Base-by-base conservation (phyloP, 2,797 vertebrate genomes). In the Sphenopsis melanotis region DNA sequence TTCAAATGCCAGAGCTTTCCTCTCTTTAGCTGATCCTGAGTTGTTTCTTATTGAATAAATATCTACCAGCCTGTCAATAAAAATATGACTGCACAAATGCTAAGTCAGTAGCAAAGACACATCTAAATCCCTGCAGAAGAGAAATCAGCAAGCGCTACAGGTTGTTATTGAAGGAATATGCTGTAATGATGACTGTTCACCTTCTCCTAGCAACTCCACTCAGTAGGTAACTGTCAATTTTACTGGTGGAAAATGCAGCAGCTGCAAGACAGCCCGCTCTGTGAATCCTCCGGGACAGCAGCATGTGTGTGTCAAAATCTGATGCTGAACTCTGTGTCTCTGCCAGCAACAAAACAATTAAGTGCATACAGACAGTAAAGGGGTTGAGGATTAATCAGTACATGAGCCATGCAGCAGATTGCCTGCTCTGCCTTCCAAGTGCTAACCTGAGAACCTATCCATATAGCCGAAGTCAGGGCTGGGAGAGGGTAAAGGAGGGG, bases 131-230 rank as follows among this genome's bases (percentile, higher is more conserved):
- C 82, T 70, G 85, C 95, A 93, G 91, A 95, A 93, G 94, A 93
- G 92, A 96, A 96, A 97, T 90, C 87, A 83, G 95, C n/a, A 26
- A 89, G 96, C 36, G 96, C 98, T 96, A 98, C 98, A 98, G 97
- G 98, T 98, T 98, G 97, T 95, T 96, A 95, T 23, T 95, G 94
- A 96, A 97, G 92, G 91, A 97, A 94, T 87, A 85, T 75, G 96
- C 91, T 93, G 95, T 92, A 96, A 97, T 94, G 96, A 95, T 93
- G 96, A 97, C 96, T 96, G 96, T 98, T 97, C 97, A 97, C 97
- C 97, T 97, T 97, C 97, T 98, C 98, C 97, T 98, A 98, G 98
- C 98, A 98, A 98, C 98, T 98, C 97, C 91, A 89, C 97, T 94
- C 97, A 95, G 97, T 94, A 96, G 97, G 98, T 96, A 97, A 97